Base-by-base conservation (phyloP, 1,140 invertebrate genomes). In the Copidosoma floridanum region DNA sequence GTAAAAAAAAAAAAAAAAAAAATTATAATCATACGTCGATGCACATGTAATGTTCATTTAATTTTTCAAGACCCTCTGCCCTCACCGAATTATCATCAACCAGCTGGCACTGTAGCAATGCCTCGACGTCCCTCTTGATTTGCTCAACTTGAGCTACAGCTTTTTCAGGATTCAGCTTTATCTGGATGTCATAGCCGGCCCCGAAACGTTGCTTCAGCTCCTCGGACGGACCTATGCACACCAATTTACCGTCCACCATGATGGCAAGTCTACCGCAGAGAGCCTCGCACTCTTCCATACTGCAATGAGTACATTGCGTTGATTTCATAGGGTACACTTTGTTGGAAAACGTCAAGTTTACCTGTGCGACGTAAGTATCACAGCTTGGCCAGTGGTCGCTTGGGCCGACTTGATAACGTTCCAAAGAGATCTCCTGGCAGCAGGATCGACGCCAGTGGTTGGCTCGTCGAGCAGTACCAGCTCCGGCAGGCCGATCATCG, bases 251-350 rank as follows among this genome's bases (percentile, higher is more conserved):
- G 70, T 88, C 88, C 2, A 94, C 91, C 92, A 96, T 94, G 43
- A 95, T 91, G 21, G 90, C 92, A 50, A 95, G 75, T 41, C 90
- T 77, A 21, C 89, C 89, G 71, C 93, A 95, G 3, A 95, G 80
- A 12, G 89, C 91, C 78, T 96, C 93, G 77, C 91, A 95, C 81
- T 96, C 93, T 75, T 93, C 91, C 91, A 95, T 94, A 65, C 90
- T 90, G 69, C 40, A 46, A 48, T 27, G 20, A 23, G 12, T 20
- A 55, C 48, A 38, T 46, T 32, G 29, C 12, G n/a, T n/a, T n/a
- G n/a, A n/a, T n/a, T n/a, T n/a, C n/a, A n/a, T n/a, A n/a, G n/a
- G n/a, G 47, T 38, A 63, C 24, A 54, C 24, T 14, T 41, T 41
- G 41, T 54, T 27, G 24, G 8, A 29, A 62, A n/a, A 21, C 37